These are phyloP conservation scores for Lasius fuliginosus DNA, from an alignment of 2,888 invertebrate genomes.

Conservation along the genomic window DNA sequence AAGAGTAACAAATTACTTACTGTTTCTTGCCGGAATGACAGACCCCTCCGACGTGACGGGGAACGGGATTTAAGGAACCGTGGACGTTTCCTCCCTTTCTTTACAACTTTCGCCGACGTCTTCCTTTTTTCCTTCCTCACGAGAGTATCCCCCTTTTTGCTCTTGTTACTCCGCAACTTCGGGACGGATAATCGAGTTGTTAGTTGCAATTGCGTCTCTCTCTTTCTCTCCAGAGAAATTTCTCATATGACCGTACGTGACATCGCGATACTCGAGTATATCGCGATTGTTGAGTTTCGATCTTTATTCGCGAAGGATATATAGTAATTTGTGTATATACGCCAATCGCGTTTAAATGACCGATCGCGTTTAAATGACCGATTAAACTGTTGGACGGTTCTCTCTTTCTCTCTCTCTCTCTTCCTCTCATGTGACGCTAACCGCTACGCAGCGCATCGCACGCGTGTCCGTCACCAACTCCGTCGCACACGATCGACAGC, in stretches of 20 bases:
- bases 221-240: background rate
- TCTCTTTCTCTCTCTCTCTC: background rate
- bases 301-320: background rate
- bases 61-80: constrained; percentile 24
- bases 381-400: constrained; percentile 34
- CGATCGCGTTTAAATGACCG: constrained; percentile 12
- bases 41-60: background rate
- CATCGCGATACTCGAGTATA: background rate
- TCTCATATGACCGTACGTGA: background rate
- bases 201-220: background rate
- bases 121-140: background rate
- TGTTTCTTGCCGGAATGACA: constrained; percentile 20
- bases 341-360: background rate
- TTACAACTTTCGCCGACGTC: background rate
- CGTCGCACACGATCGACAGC: constrained; percentile 32
- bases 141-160: background rate
- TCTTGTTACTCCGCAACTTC: background rate
- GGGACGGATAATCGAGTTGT: background rate
- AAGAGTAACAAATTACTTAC: constrained; percentile 14
- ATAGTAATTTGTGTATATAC: background rate
- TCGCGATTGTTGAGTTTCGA: background rate
- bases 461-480: constrained; percentile 22
- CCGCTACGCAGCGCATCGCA: constrained; percentile 38
- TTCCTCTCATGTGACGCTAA: constrained; percentile 41
- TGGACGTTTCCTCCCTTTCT: background rate